These are phyloP conservation scores for Lutjanus argentimaculatus DNA, from an alignment of 2,797 vertebrate species.

Conservation along the genomic window DNA sequence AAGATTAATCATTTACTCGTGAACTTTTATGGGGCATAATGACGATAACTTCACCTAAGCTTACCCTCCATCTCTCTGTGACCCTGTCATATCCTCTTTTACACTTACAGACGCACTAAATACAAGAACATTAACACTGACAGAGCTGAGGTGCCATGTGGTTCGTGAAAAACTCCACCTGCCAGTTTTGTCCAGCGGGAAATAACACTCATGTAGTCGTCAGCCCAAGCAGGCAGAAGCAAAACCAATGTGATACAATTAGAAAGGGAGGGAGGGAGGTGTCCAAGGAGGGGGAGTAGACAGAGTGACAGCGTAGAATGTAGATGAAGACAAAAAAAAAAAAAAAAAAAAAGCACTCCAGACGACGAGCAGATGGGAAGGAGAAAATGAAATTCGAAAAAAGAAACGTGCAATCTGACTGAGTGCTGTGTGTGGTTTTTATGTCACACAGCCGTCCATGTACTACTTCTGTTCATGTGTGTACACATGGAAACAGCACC, in stretches of 20 bases:
- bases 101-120: not conserved
- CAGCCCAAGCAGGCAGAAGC: slow-evolving; percentile 44
- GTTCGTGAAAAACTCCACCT: slow-evolving; percentile 45
- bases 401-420: not conserved
- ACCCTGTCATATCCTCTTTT: not conserved
- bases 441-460: not conserved
- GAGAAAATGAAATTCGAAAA: slow-evolving; percentile 12
- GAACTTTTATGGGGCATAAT: not conserved
- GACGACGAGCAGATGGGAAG: not conserved
- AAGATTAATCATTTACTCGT: slow-evolving; percentile 30
- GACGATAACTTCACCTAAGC: slow-evolving; percentile 5
- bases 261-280: slow-evolving; percentile 13
- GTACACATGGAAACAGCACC: not conserved
- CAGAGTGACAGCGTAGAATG: slow-evolving; percentile 29
- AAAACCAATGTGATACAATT: slow-evolving; percentile 52
- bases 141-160: slow-evolving; percentile 36
- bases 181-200: slow-evolving; percentile 48
- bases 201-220: slow-evolving; percentile 21
- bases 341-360: no score
- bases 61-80: not conserved
- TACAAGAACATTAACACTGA: not conserved
- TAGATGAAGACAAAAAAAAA: slow-evolving; percentile 19
- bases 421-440: slow-evolving; percentile 3
- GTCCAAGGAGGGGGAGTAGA: not conserved
- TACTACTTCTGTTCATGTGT: slow-evolving; percentile 3